Percentiles rank a stretch among this genome's conserved stretches.
Conservation (phyloP, 2,888 invertebrate genomes). For the Sarcophaga rosellei region DNA sequence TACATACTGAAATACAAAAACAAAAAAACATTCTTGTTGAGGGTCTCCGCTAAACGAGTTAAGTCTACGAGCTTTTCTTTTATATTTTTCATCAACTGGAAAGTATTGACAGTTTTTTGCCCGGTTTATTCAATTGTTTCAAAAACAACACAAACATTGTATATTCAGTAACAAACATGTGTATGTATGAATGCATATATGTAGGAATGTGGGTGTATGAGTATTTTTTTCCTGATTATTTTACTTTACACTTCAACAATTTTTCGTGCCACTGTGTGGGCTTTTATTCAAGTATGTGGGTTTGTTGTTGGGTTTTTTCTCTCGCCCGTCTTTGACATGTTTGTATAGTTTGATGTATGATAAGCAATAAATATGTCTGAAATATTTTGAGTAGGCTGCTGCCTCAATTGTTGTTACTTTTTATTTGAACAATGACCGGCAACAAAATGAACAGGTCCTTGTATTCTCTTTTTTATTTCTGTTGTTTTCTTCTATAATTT, state of each 20-base stretch:
- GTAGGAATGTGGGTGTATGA: not conserved
- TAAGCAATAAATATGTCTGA: conserved; percentile 71
- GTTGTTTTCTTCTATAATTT: conserved; percentile 14
- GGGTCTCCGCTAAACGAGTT: not conserved
- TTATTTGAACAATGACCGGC: not conserved
- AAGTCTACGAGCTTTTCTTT: not conserved
- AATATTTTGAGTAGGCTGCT: conserved; percentile 41
- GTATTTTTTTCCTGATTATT: conserved; percentile 49
- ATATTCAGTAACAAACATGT: conserved; percentile 1
- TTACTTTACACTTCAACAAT: conserved; percentile 62
- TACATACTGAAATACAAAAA: not conserved
- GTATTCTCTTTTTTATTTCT: not conserved
- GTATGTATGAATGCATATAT: not conserved
- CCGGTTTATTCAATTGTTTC: conserved; percentile 63
- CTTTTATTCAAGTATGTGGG: not conserved
- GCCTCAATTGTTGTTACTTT: conserved; percentile 6
- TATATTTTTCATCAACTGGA: conserved; percentile 27
- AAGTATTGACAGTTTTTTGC: conserved; percentile 55
- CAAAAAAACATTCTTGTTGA: conserved; percentile 11
- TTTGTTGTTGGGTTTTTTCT: not conserved
- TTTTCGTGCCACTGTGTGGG: conserved; percentile 6
- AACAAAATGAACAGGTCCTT: conserved; percentile 15
- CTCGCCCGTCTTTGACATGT: conserved; percentile 49
- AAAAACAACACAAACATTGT: not conserved
- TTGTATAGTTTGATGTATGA: conserved; percentile 69